Base-by-base conservation (phyloP, 2,113 vertebrate genomes). In the Typhlomys cinereus region DNA sequence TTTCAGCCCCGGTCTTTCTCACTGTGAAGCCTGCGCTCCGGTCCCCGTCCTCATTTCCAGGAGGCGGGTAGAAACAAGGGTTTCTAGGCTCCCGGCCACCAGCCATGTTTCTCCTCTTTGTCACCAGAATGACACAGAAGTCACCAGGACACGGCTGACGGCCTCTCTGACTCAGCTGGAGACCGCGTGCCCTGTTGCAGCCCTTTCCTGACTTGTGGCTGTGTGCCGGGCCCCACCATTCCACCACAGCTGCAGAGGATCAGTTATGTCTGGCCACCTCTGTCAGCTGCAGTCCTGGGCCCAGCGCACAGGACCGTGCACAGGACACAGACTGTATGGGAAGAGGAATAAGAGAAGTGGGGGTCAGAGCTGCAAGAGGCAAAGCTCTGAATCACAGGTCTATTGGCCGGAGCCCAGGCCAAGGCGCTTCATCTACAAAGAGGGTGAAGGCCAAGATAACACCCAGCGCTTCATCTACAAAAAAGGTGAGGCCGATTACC, bases 11-110 rank as follows among this genome's bases (percentile, higher is more conserved):
- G 31, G 12, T n/a, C 34, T 25, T 88, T 80, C 31, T 54, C 52
- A 25, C 21, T 23, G 39, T 46, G 76, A 57, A 57, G 21, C 54
- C 54, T 57, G 14, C 13, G 57, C 39, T 29, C 2, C 5, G 6
- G 31, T 46, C 1, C 6, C 57, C 5, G 8, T 46, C 36, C 46
- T 13, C 36, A 17, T 29, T 39, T 36, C 39, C 4, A 7, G 15
- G 18, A 20, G 66, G 44, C 0, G 18, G 15, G 1, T 0, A 48
- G n/a, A n/a, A n/a, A n/a, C n/a, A n/a, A n/a, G n/a, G n/a, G n/a
- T 59, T n/a, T 27, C 39, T 1, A 1, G 4, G 20, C 44, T 41
- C 29, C 88, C 57, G 36, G 36, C 7, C 12, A 7, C n/a, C 15
- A 48, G 13, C 59, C 34, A 25, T 74, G 15, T 39, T 50, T 67